Evolutionary conservation across 2,888 invertebrate species (phyloP).

Genomic region (Oligia strigilis): DNA sequence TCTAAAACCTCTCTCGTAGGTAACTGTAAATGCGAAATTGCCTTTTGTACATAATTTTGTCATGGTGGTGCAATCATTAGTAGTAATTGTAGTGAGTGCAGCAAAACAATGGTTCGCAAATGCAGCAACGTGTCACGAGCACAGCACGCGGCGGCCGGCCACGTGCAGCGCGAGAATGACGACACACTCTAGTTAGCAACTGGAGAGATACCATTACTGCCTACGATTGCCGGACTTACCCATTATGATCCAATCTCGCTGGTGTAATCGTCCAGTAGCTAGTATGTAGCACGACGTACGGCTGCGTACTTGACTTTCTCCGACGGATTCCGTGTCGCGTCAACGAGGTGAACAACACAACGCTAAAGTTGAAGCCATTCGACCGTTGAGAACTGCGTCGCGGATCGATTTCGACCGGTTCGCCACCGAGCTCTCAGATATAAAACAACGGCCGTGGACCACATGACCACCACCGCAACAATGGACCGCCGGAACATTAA

Average conservation of each 20-base stretch:
- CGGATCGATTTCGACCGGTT: constrained; percentile 86
- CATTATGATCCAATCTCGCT: constrained; percentile 85
- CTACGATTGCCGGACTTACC: constrained; percentile 80
- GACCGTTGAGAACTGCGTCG: constrained; percentile 82
- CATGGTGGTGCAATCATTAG: constrained; percentile 46
- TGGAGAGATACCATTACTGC: constrained; percentile 71
- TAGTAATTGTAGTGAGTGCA: constrained; percentile 50
- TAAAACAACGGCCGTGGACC: constrained; percentile 77
- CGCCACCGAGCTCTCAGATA: constrained; percentile 75
- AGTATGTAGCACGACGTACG: constrained; percentile 83
- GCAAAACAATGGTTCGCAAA: constrained; percentile 68
- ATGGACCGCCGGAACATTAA: constrained; percentile 61
- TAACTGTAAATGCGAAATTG: constrained; percentile 64
- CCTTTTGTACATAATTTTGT: constrained; percentile 61
- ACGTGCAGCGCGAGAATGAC: constrained; percentile 76
- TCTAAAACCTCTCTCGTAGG: constrained; percentile 62
- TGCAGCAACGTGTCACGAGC: constrained; percentile 69
- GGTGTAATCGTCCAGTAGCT: constrained; percentile 80
- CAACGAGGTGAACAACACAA: constrained; percentile 87
- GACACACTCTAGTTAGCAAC: constrained; percentile 81
- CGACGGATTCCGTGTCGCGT: constrained; percentile 86
- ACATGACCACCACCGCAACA: constrained; percentile 70
- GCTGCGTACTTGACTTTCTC: constrained; percentile 88
- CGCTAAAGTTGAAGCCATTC: constrained; percentile 83
- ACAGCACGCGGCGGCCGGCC: constrained; percentile 68